These are phyloP conservation scores for Limnephilus auricula DNA, from an alignment of 2,888 invertebrate genomes.

Conservation along the genomic window DNA sequence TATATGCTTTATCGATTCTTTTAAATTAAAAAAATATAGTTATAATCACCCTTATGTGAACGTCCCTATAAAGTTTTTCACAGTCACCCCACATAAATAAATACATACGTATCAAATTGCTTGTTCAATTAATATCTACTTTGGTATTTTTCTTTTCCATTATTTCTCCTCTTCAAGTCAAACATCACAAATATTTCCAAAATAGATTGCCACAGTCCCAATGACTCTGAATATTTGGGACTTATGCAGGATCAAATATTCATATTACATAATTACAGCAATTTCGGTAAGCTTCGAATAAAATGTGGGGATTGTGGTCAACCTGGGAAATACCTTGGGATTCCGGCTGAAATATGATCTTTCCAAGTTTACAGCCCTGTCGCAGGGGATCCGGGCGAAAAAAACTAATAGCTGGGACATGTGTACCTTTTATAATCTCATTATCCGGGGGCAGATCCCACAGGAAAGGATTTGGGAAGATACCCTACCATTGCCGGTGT, in stretches of 20 bases:
- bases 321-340: neutral
- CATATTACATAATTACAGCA: neutral
- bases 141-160: neutral
- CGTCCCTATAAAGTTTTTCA: too few relatives aligned
- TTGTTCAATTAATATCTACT: too few relatives aligned
- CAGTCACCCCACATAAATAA: too few relatives aligned
- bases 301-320: neutral
- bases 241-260: neutral
- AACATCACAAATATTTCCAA: neutral
- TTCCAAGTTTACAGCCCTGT: neutral
- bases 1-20: neutral
- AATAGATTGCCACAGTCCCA: neutral
- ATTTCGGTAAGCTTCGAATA: neutral
- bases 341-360: neutral
- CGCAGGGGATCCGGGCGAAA: neutral
- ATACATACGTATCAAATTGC: too few relatives aligned
- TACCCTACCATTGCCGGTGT: neutral
- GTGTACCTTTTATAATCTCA: slow-evolving; percentile 13
- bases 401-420: neutral
- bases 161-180: neutral
- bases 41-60: too few relatives aligned
- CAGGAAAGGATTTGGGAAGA: neutral
- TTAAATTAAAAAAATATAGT: too few relatives aligned
- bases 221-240: neutral
- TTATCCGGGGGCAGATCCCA: neutral